Evolutionary conservation across 2,797 vertebrate species (phyloP).

Genomic region (Siniperca scherzeri): DNA sequence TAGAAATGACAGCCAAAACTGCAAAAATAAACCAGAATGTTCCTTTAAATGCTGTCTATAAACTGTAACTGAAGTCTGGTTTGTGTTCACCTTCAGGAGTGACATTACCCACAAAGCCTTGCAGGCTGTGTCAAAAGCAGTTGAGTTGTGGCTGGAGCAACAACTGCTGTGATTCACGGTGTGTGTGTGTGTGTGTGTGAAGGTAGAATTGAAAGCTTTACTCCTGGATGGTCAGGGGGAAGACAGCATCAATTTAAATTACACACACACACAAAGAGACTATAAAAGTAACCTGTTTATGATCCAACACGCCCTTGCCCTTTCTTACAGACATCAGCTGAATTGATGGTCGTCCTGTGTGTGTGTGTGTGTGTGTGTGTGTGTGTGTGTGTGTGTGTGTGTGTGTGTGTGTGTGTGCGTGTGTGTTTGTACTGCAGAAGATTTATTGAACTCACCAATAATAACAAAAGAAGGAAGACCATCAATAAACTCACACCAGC

Average conservation of each 20-base stretch:
- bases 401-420: conserved; percentile 2
- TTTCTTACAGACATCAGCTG: conserved; percentile 12
- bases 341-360: conserved; percentile 1
- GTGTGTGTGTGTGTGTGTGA: not conserved
- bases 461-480: not conserved
- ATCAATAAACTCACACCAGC: conserved; percentile 6
- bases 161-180: conserved; percentile 17
- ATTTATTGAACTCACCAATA: conserved; percentile 9
- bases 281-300: conserved; percentile 36
- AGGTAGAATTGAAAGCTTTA: too few species aligned
- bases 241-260: conserved; percentile 6
- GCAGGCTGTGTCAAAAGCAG: conserved; percentile 27
- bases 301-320: conserved; percentile 19
- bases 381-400: not conserved
- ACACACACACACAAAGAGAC: not conserved
- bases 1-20: not conserved
- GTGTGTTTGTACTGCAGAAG: not conserved
- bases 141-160: conserved; percentile 38
- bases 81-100: conserved; percentile 22
- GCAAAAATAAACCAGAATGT: fast-evolving
- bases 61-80: not conserved
- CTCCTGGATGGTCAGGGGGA: too few species aligned
- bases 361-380: not conserved
- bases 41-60: not conserved
- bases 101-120: conserved; percentile 52